Conservation (phyloP, 2,888 invertebrate genomes). For the Lasius platythorax region DNA sequence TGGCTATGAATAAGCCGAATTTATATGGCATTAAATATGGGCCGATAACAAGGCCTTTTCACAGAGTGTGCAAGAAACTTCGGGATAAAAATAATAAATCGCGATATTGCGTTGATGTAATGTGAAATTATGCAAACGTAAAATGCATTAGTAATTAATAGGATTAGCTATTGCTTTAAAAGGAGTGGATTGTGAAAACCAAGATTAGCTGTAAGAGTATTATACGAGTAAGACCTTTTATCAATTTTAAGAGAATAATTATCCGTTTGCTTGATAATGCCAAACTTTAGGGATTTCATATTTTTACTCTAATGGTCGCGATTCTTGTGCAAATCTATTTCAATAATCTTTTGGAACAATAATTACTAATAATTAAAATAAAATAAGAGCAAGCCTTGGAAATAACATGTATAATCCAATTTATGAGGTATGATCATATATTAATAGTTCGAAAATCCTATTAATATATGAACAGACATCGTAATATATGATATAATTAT, state of each 20-base stretch:
- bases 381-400: constrained; percentile 66
- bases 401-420: constrained; percentile 55
- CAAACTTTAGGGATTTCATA: constrained; percentile 69
- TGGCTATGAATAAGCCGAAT: constrained; percentile 57
- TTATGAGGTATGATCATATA: constrained; percentile 62
- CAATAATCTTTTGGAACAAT: constrained; percentile 72
- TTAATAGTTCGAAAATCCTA: constrained; percentile 27
- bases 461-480: constrained; percentile 27
- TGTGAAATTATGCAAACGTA: constrained; percentile 47
- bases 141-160: constrained; percentile 7
- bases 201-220: constrained; percentile 57
- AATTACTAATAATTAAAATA: constrained; percentile 67
- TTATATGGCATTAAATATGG: constrained; percentile 75
- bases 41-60: constrained; percentile 70
- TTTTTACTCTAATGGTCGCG: constrained; percentile 63
- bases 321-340: constrained; percentile 61
- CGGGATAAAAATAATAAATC: constrained; percentile 43
- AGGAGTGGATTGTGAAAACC: not conserved
- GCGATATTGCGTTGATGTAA: constrained; percentile 37
- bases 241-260: constrained; percentile 28
- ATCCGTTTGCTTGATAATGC: constrained; percentile 64
- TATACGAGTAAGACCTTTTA: constrained; percentile 28
- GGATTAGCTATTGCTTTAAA: constrained; percentile 2
- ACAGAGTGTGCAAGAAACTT: constrained; percentile 67
- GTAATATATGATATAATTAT: constrained; percentile 60